Percentiles rank a stretch among this genome's conserved stretches.
Conservation (phyloP, 1,140 invertebrate species). For the Diorhabda elongata region DNA sequence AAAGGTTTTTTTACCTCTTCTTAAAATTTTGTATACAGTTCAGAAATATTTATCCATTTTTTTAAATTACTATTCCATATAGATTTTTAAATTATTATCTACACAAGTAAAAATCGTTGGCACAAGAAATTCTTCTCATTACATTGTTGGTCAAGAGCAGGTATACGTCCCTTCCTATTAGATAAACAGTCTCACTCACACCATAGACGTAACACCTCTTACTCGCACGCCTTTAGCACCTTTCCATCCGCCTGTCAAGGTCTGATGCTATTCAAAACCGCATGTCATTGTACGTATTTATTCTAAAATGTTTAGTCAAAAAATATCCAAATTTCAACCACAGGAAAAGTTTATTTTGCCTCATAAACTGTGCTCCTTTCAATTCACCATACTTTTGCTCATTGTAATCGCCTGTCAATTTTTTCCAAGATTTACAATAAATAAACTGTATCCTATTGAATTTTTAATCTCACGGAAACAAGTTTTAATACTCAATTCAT, state of each 20-base stretch:
- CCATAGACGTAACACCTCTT: too few species aligned
- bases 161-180: too few species aligned
- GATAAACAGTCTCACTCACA: too few species aligned
- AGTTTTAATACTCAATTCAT: conserved; percentile 20
- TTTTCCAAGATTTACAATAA: conserved; percentile 20
- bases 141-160: too few species aligned
- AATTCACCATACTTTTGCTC: neutral
- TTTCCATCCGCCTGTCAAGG: too few species aligned
- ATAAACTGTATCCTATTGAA: conserved; percentile 21
- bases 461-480: conserved; percentile 19
- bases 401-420: conserved; percentile 22
- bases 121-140: too few species aligned
- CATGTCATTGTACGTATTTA: conserved; percentile 34
- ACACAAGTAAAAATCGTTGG: too few species aligned
- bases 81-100: conserved; percentile 24
- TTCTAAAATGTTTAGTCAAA: conserved; percentile 27
- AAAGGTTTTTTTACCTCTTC: conserved; percentile 23
- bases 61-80: conserved; percentile 20
- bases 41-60: conserved; percentile 22
- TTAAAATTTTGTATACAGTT: conserved; percentile 24
- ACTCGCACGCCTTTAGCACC: too few species aligned
- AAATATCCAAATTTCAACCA: conserved; percentile 32
- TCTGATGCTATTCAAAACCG: conserved; percentile 17
- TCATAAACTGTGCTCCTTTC: conserved; percentile 11
- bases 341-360: conserved; percentile 22